phyloP scores from a whole-genome alignment of 2,888 invertebrate genomes.

The Agriopis aurantiaria region DNA sequence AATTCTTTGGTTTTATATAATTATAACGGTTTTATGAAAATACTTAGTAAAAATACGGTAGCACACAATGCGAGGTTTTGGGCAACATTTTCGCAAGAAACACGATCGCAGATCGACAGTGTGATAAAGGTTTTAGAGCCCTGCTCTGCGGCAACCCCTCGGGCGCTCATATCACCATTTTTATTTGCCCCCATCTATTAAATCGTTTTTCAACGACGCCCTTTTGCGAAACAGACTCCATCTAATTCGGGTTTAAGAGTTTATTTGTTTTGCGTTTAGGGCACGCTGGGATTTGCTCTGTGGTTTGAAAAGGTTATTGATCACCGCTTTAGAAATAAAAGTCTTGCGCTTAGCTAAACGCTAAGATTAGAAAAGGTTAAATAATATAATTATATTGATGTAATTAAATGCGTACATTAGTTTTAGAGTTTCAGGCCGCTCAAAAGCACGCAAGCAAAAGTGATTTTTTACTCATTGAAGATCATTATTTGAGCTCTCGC shows the following conservation, averaged over 20 bases:
- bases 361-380: neutral
- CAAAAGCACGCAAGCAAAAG: no score
- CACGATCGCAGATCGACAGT: neutral
- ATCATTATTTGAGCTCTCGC: no score
- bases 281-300: conserved; percentile 30
- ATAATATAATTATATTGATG: neutral
- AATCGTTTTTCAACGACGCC: conserved; percentile 75
- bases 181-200: conserved; percentile 73
- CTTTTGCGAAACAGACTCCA: conserved; percentile 58
- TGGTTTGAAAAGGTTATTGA: conserved; percentile 27
- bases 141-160: conserved; percentile 55
- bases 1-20: no score
- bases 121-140: neutral
- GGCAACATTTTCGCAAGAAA: no score
- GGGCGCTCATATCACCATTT: conserved; percentile 68
- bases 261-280: conserved; percentile 53
- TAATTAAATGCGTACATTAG: neutral
- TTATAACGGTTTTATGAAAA: no score
- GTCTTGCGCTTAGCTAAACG: neutral
- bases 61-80: no score
- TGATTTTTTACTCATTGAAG: no score
- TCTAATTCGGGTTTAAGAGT: conserved; percentile 57
- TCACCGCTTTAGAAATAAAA: conserved; percentile 12
- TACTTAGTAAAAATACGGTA: no score
- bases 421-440: no score